Evolutionary conservation across 2,797 vertebrate species (phyloP).

Genomic region (Dallia pectoralis): DNA sequence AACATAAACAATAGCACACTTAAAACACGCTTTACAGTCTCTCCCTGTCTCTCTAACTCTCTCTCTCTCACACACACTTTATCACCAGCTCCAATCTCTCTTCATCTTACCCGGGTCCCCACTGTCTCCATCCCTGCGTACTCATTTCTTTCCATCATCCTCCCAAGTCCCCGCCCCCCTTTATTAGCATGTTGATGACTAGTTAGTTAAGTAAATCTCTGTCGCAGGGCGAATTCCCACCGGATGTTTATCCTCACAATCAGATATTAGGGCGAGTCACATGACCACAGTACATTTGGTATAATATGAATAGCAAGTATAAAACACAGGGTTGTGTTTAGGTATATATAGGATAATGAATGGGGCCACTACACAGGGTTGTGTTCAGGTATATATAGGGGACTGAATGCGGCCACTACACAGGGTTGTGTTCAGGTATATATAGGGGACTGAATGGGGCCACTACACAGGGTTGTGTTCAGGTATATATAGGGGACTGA

Average conservation of each 20-base stretch:
- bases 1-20: conserved; percentile 63
- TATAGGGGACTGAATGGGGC: too few relatives aligned
- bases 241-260: conserved; percentile 29
- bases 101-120: conserved; percentile 33
- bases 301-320: not conserved
- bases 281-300: not conserved
- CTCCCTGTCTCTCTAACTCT: conserved; percentile 9
- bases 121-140: not conserved
- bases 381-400: too few relatives aligned
- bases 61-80: conserved; percentile 1
- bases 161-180: conserved; percentile 11
- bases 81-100: conserved; percentile 10
- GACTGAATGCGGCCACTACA: too few relatives aligned
- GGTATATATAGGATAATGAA: too few relatives aligned
- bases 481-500: too few relatives aligned
- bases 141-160: conserved; percentile 19
- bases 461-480: too few relatives aligned
- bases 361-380: too few relatives aligned
- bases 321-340: not conserved
- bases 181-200: conserved; percentile 54
- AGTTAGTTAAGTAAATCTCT: conserved; percentile 8
- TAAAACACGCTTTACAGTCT: conserved; percentile 55
- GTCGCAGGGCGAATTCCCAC: conserved; percentile 25
- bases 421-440: too few relatives aligned
- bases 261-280: conserved; percentile 38